Evolutionary conservation across 2,888 invertebrate species (phyloP), one percentile per base, ranked within the genome.

Genomic region (Tetrapedia diversipes): DNA sequence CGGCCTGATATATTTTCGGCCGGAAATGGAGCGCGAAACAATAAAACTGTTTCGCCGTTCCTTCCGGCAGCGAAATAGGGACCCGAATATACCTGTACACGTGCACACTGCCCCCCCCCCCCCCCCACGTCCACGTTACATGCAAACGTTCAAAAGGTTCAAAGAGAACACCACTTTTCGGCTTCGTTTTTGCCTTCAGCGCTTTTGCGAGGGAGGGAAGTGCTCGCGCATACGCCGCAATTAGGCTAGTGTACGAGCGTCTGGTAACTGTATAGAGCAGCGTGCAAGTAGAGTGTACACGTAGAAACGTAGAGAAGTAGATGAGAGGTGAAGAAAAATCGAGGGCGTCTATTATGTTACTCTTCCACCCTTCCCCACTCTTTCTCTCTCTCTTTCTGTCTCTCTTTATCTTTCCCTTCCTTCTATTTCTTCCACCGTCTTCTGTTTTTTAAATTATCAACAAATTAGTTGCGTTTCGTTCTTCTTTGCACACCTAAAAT

Each of bases 241-340:
- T 37, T 77, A 68, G 59, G 29, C 67, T 69, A 56, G 60, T 19
- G 34, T 32, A 53, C 27, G 34, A 56, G 60, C 49, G 57, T 68
- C 41, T 64, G 68, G 59, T 77, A 65, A 75, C 14, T 34, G 63
- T 64, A 53, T 27, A 41, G 49, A 37, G n/a, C n/a, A 60, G 59
- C 41, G 41, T 54, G 47, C 64, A 60, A 53, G 65, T 75, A 69
- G 75, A 77, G 43, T 43, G n/a, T 45, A 64, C 64, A 77, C 39
- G 75, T 77, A 77, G 77, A 65, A 54, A 60, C 24, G 54, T 75
- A 77, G 74, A 69, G 54, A 54, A 41, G 74, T 77, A 75, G 77
- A 61, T 34, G 77, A 77, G 60, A 69, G 56, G 60, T 65, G 68
- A 77, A 75, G 69, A 75, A 61, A 77, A 69, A 75, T 77, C 75